Conservation (phyloP, 1,140 invertebrate species). For the Microvelia longipes region DNA sequence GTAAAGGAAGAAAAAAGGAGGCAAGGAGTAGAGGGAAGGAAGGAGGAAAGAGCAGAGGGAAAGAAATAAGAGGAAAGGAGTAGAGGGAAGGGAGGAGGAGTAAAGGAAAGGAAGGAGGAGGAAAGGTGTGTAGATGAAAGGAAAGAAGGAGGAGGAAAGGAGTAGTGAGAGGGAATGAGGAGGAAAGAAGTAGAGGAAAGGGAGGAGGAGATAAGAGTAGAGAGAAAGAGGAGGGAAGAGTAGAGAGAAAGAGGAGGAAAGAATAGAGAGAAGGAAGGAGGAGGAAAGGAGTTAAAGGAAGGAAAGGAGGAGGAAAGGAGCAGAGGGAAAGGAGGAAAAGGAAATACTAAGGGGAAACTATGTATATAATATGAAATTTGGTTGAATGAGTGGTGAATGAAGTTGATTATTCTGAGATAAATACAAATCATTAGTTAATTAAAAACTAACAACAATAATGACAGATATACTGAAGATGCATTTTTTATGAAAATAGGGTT, state of each 20-base stretch:
- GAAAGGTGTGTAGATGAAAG: slow-evolving; percentile 18
- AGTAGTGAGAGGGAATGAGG: slow-evolving; percentile 21
- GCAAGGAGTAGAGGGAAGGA: slow-evolving; percentile 25
- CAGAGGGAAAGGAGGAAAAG: not conserved
- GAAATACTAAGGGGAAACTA: too few species aligned
- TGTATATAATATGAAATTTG: too few species aligned
- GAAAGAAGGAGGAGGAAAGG: slow-evolving; percentile 21
- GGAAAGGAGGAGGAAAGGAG: not conserved
- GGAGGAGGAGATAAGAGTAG: not conserved
- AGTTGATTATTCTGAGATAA: too few species aligned
- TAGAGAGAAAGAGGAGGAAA: not conserved
- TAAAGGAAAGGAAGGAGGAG: slow-evolving; percentile 11
- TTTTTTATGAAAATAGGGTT: too few species aligned
- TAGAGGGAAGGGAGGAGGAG: slow-evolving; percentile 20
- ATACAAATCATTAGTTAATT: too few species aligned
- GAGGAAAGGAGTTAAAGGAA: not conserved
- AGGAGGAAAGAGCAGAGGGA: not conserved
- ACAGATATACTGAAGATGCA: too few species aligned
- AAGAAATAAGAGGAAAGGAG: slow-evolving; percentile 11
- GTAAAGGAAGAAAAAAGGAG: not conserved
- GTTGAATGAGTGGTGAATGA: too few species aligned
- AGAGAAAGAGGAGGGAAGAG: not conserved
- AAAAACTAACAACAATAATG: too few species aligned
- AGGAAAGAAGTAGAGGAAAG: not conserved
- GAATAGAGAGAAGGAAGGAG: not conserved